Evolutionary conservation across 2,888 invertebrate genomes (phyloP), one percentile per base, ranked within the genome.

Genomic region (Melinaea menophilus): DNA sequence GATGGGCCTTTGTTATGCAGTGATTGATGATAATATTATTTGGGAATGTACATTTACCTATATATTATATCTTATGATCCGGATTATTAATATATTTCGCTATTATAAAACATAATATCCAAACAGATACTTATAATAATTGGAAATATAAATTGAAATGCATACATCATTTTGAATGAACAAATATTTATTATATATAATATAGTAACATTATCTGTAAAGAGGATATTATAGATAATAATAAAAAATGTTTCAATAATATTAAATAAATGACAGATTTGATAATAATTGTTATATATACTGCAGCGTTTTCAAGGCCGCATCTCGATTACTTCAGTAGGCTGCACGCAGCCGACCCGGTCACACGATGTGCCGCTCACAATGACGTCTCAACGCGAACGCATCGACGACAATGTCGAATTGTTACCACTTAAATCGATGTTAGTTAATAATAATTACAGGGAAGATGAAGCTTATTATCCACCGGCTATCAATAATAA

Each of bases 391-490:
- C 80, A 79, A 80, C 86, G 86, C 77, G 86, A 85, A 61, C 80
- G 82, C 66, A 68, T 70, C 72, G 77, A 81, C 76, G 90, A 90
- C 77, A 82, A 82, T 65, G 86, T 88, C 75, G 91, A 88, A 78
- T 85, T 86, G 56, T 76, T 86, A 71, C 91, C 87, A 58, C 79
- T 88, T 31, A 91, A 90, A 74, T 90, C 87, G 65, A 91, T 87
- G 51, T 75, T 87, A 68, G 90, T 87, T 67, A 88, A 87, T 76
- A 89, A 85, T 70, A 86, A 84, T 77, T 79, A 80, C 77, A 83
- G 78, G 75, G 86, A 82, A 63, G 88, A 89, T 65, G 90, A 90
- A 55, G 78, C 81, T n/a, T 88, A 88, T 68, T 90, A 86, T 67
- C 82, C 85, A 12, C 86, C 84, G 58, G 77, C 79, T 51, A 79